Base-by-base conservation (phyloP, 2,797 vertebrate species). In the Phoebastria nigripes region DNA sequence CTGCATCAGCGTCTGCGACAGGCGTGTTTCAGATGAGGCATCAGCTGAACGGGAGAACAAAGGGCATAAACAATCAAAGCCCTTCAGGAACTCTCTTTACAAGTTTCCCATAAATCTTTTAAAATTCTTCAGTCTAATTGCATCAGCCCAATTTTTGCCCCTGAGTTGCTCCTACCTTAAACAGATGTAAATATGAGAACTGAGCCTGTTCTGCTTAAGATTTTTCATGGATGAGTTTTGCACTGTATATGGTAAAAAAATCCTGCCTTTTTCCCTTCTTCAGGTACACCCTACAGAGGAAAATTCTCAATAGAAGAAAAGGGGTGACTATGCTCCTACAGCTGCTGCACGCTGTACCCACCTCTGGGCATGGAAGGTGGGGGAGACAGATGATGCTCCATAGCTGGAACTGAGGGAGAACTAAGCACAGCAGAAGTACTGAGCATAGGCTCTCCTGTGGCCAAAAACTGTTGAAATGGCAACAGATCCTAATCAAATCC, bases 1-100 rank as follows among this genome's bases (percentile, higher is more conserved):
- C 71, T 85, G 14, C n/a, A 28, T 81, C 54, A 47, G 15, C 2
- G 1, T 35, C 49, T 86, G 24, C 0, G 1, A 85, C 79, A 90
- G 35, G 8, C 1, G 0, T 67, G 58, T 67, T 93, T 87, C 1
- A 1, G 55, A 72, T 61, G 66, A 95, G 80, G 28, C 42, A 82
- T 44, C 73, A 76, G 28, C 54, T 94, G 66, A 94, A 91, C 1
- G 1, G 74, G 63, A 95, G 52, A 95, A 92, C 55, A 93, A 97
- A 95, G 66, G 35, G 66, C 66, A 94, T 87, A 96, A 95, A 91
- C 24, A 89, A 80, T 90, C 82, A 94, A 92, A 92, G 81, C 56
- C 67, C n/a, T 77, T 82, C 77, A 92, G 67, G 17, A 93, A 6
- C 24, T 71, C 13, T 0, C 29, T 77, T 90, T 69, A 35, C 12